phyloP scores from a whole-genome alignment of 2,888 invertebrate species.

The Zaprionus bogoriensis region DNA sequence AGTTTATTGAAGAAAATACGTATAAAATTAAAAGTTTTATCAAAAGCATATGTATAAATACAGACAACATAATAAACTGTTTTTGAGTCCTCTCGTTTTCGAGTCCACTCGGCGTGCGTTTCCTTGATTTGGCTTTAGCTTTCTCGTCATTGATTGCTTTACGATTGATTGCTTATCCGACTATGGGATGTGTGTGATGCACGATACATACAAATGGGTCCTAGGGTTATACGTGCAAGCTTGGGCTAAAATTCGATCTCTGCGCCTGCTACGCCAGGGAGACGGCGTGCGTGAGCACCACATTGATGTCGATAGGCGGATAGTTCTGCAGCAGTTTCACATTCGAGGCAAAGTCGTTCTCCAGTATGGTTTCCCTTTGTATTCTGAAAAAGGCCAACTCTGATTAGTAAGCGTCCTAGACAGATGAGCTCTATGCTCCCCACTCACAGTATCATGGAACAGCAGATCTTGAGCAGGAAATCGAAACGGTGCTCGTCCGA shows the following conservation, averaged over 20 bases:
- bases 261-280: constrained; percentile 65
- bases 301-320: constrained; percentile 93
- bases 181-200: too few species aligned
- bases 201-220: too few species aligned
- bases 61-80: constrained; percentile 2
- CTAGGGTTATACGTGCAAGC: constrained; percentile 27
- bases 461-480: constrained; percentile 95
- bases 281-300: constrained; percentile 91
- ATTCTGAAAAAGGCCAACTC: too few species aligned
- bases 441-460: constrained; percentile 98
- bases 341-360: constrained; percentile 95
- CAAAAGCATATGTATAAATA: constrained; percentile 53
- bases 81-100: constrained; percentile 10
- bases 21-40: constrained; percentile 63
- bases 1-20: constrained; percentile 54
- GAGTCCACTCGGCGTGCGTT: constrained; percentile 26
- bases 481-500: constrained; percentile 94
- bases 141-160: constrained; percentile 57
- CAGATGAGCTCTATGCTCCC: accelerated
- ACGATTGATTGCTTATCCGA: constrained; percentile 42
- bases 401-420: neutral
- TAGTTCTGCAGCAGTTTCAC: constrained; percentile 97
- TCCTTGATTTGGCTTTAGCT: constrained; percentile 23
- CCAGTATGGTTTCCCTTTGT: constrained; percentile 91
- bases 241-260: constrained; percentile 26